Base-by-base conservation (phyloP, 2,797 vertebrate genomes). In the Premnoplex brunnescens region DNA sequence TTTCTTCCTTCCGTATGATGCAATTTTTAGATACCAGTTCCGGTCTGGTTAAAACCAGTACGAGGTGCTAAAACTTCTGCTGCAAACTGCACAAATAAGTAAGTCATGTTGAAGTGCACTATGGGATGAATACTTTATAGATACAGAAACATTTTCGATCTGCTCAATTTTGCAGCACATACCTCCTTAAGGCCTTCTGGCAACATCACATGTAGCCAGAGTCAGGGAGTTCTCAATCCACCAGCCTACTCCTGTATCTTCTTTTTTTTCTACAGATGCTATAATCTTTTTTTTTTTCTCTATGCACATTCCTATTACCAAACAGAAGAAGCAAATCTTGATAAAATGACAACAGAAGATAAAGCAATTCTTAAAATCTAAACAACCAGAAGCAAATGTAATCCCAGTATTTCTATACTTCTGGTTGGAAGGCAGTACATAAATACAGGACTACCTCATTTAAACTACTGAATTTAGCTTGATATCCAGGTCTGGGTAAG, bases 101-200 rank as follows among this genome's bases (percentile, higher is more conserved):
- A 92, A 87, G 59, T 55, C 46, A 79, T 73, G 62, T 80, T 85
- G 83, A 87, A 91, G 62, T 76, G 80, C 83, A 84, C 59, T 76
- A 18, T 58, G 51, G 74, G 80, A 83, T 88, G 44, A 91, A 97
- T 88, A 51, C 71, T 95, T 92, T 84, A 79, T 73, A 85, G 87
- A 88, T 68, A 37, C 68, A 89, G 92, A 85, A 87, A 58, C 27
- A 77, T 84, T 94, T 95, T 79, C 95, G 66, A 91, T 62, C 36
- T 69, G 54, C 72, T 85, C 46, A 41, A 55, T 80, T 93, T 77
- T 79, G 69, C 78, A 84, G 60, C 68, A 62, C 46, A 37, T 67
- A 80, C 59, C 77, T 87, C 32, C 52, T 68, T 69, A 76, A 88
- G 67, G 60, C 67, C 89, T 95, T 76, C 74, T 58, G 82, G 59